Evolutionary conservation across 2,113 vertebrate species (phyloP), one percentile per base, ranked within the genome.

Genomic region (Neogobius melanostomus): DNA sequence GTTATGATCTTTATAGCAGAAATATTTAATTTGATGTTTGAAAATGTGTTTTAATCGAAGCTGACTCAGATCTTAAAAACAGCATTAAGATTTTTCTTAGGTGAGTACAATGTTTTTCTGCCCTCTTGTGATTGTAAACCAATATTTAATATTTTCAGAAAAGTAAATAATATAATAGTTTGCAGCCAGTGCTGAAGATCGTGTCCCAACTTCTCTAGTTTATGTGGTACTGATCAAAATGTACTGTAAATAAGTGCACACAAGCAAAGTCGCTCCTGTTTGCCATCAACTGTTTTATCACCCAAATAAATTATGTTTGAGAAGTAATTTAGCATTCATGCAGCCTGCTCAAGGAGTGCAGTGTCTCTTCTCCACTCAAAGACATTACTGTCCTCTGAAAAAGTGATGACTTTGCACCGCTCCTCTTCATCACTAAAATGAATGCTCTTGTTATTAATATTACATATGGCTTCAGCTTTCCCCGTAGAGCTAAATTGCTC

Each of bases 261-360:
- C 50, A 51, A 15, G 50, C 15, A 51, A 51, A 51, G 50, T 15
- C 48, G 28, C 28, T 36, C 48, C n/a, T 52, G 50, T 52, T 36
- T 8, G 46, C 7, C 7, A 69, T 53, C 57, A 54, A 15, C 76
- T 76, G 65, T 49, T 42, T 74, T 47, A 53, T 69, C 72, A 54
- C 21, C 36, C 56, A 73, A 10, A 62, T 64, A 48, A 71, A 81
- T 61, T 11, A 28, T 74, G 62, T 69, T 68, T 51, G 53, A 80
- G 70, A 69, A 1, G 62, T 69, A 66, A 74, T 79, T 66, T 46
- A 63, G 11, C 66, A 28, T 65, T 72, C 28, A 56, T 43, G 68
- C 15, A 43, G n/a, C 8, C 63, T 36, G 57, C 45, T 66, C 71
- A 71, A 74, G 64, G 71, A 43, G 52, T 12, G 52, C 53, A 2